Conservation (phyloP, 2,888 invertebrate species). For the Amphiduros pacificus region DNA sequence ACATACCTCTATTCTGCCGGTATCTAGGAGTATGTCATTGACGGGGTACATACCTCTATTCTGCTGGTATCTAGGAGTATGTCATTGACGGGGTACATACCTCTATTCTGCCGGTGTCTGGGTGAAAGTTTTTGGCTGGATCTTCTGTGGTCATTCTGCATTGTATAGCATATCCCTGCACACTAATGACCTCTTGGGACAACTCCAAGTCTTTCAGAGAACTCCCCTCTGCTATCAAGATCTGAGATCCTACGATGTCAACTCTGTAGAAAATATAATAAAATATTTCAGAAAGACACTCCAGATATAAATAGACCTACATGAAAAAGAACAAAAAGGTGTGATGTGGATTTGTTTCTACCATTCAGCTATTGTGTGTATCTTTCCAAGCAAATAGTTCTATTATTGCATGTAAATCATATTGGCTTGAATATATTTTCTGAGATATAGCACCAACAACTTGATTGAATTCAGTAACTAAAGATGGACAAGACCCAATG, state of each 20-base stretch:
- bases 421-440: no score
- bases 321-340: neutral
- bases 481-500: no score
- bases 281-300: neutral
- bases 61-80: no score
- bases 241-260: constrained; percentile 96
- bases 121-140: constrained; percentile 94
- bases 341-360: neutral
- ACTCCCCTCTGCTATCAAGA: constrained; percentile 91
- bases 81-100: no score
- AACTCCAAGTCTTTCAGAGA: constrained; percentile 87
- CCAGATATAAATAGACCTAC: neutral
- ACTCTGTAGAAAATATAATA: constrained; percentile 65
- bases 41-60: neutral
- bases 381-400: no score
- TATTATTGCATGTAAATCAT: no score
- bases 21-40: neutral
- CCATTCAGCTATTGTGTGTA: no score
- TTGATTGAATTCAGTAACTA: no score
- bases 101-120: constrained; percentile 97
- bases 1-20: no score
- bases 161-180: constrained; percentile 87
- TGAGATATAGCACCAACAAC: no score
- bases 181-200: constrained; percentile 79
- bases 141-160: constrained; percentile 98